These are phyloP conservation scores for Eurois occulta DNA, from an alignment of 2,888 invertebrate species.

Conservation along the genomic window DNA sequence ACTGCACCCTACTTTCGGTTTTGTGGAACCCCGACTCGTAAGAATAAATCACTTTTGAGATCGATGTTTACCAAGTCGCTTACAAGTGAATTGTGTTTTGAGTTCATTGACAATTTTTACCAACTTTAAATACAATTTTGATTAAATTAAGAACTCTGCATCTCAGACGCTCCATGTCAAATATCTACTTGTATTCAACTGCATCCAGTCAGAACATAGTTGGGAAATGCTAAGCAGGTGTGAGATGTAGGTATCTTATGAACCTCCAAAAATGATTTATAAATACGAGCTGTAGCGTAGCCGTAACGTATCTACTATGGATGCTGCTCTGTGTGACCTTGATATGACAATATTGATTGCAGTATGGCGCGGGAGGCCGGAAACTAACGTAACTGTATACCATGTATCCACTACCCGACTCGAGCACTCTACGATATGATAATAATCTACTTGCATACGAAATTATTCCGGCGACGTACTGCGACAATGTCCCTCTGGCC, in stretches of 20 bases:
- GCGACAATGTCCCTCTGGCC: not conserved
- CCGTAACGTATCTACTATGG: conserved; percentile 6
- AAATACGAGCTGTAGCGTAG: not conserved
- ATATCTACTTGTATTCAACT: not conserved
- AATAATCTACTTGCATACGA: conserved; percentile 44
- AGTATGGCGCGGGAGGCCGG: conserved; percentile 62
- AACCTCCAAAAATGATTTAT: not conserved
- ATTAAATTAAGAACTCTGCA: not conserved
- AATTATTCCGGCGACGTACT: conserved; percentile 26
- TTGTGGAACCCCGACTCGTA: not conserved
- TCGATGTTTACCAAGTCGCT: not conserved
- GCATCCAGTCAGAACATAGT: not conserved
- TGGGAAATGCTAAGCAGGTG: not conserved
- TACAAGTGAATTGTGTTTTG: not conserved
- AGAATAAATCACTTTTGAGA: conserved; percentile 5
- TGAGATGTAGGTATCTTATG: not conserved
- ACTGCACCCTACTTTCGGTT: not conserved
- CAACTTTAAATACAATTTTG: not conserved
- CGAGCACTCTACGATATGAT: conserved; percentile 36
- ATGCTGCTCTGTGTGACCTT: conserved; percentile 41
- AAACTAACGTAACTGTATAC: conserved; percentile 64
- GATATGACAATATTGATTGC: conserved; percentile 67
- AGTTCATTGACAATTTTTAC: not conserved
- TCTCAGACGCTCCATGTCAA: not conserved
- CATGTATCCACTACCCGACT: conserved; percentile 43